Base-by-base conservation (phyloP, 1,140 invertebrate species). In the Diabrotica undecimpunctata region DNA sequence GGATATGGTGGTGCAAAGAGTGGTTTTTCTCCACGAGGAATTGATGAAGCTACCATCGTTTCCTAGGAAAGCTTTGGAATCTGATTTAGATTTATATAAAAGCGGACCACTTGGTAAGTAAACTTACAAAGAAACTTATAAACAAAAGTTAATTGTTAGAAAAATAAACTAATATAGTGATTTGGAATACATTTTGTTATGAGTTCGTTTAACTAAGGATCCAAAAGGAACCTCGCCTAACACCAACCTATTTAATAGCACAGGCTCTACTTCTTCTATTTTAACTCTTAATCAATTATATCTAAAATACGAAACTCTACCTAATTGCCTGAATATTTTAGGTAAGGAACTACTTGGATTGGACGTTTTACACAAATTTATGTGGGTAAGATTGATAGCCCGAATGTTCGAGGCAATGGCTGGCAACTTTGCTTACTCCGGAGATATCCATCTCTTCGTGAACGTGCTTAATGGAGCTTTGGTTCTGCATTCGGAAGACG, bases 371-470 rank as follows among this genome's bases (percentile, higher is more conserved):
- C 97, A 99, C 79, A 99, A 99, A 80, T 97, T 97, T 75, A 95
- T 96, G 87, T 99, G 97, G 97, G 93, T 97, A 1, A 90, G 95
- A 68, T 81, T 99, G 14, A 96, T 99, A 70, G 90, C 93, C 0
- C 86, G 95, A 55, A 97, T 99, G 95, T 99, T 99, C 78, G 94
- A 96, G 81, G 95, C 95, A 0, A 99, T 99, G 95, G 94, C 95
- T 5, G 94, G 94, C 11, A 98, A 99, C 75, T 98, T 99, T 76
- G 96, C 95, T 0, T 98, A 97, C 78, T 97, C 96, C 0, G 91
- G 93, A 50, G 97, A 99, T 78, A 94, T 99, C 55, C 95, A 97
- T 78, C 80, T 99, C 39, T 99, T 99, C 74, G 82, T 99, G 10
- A 99, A 98, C 81, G 97, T 99, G 0, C 83, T 99, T 13, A 99